Percentiles rank a stretch among this genome's conserved stretches.
Evolutionary conservation across 1,140 invertebrate genomes (phyloP).

Genomic region (Schlechtendalia chinensis): DNA sequence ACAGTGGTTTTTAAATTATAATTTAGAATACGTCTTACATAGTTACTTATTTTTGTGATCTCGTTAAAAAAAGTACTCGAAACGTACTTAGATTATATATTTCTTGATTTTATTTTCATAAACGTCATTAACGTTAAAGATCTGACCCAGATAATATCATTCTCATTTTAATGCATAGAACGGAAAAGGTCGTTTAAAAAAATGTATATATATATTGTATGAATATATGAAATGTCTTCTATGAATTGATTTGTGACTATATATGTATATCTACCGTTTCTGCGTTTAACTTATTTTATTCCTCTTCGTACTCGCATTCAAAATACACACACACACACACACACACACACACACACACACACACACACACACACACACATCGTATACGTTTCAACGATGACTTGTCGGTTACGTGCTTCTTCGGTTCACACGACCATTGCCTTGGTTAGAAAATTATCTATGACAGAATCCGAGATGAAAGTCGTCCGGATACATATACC

Average conservation of each 20-base stretch:
- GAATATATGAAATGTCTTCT: not conserved
- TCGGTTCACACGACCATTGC: slow-evolving; percentile 5
- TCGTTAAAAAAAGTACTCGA: not conserved
- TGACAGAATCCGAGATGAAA: slow-evolving; percentile 41
- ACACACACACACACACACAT: not conserved
- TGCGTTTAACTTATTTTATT: slow-evolving; percentile 13
- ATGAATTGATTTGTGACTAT: slow-evolving; percentile 9
- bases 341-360: no score
- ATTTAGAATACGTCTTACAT: not conserved
- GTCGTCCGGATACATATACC: not conserved
- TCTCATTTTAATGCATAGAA: not conserved
- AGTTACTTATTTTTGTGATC: no score
- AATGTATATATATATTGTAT: not conserved
- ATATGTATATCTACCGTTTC: not conserved
- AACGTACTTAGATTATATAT: not conserved
- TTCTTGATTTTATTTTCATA: not conserved
- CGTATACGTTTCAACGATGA: not conserved
- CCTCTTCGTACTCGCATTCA: not conserved
- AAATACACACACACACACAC: no score
- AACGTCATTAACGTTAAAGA: not conserved
- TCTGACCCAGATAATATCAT: not conserved
- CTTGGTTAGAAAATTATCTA: slow-evolving; percentile 28
- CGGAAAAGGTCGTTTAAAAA: slow-evolving; percentile 7
- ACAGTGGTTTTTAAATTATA: not conserved
- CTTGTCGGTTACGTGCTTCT: not conserved